phyloP scores from a whole-genome alignment of 1,140 invertebrate genomes.

The Drosophila arizonae region DNA sequence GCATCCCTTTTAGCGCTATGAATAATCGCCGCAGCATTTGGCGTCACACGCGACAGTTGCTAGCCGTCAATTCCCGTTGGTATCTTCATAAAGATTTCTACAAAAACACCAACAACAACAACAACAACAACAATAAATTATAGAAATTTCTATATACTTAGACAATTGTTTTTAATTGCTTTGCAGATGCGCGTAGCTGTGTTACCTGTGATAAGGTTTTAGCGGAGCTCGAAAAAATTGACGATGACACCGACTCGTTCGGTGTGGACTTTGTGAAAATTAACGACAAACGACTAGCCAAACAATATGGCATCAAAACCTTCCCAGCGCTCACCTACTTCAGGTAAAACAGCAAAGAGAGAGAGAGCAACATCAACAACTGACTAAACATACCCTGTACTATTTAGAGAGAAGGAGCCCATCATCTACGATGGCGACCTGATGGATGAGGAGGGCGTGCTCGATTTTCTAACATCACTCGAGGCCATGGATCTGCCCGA shows the following conservation, averaged over 20 bases:
- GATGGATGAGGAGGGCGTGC: conserved; percentile 96
- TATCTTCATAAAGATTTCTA: conserved; percentile 54
- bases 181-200: conserved; percentile 93
- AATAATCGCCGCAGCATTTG: conserved; percentile 71
- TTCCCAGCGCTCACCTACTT: conserved; percentile 97
- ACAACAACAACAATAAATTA: background rate
- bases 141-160: conserved; percentile 41
- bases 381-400: background rate
- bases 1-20: conserved; percentile 61
- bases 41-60: conserved; percentile 74
- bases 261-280: conserved; percentile 97
- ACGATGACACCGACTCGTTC: conserved; percentile 96
- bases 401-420: conserved; percentile 90
- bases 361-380: background rate
- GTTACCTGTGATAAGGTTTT: conserved; percentile 95
- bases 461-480: conserved; percentile 96
- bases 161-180: conserved; percentile 29
- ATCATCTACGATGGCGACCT: conserved; percentile 97
- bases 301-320: conserved; percentile 96
- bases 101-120: conserved; percentile 7
- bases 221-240: conserved; percentile 95
- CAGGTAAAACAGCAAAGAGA: conserved; percentile 82
- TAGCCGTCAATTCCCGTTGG: conserved; percentile 70
- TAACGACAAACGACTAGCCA: conserved; percentile 96
- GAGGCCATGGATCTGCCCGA: conserved; percentile 98